Evolutionary conservation across 2,888 invertebrate genomes (phyloP).

Genomic region (Caenorhabditis sp.): DNA sequence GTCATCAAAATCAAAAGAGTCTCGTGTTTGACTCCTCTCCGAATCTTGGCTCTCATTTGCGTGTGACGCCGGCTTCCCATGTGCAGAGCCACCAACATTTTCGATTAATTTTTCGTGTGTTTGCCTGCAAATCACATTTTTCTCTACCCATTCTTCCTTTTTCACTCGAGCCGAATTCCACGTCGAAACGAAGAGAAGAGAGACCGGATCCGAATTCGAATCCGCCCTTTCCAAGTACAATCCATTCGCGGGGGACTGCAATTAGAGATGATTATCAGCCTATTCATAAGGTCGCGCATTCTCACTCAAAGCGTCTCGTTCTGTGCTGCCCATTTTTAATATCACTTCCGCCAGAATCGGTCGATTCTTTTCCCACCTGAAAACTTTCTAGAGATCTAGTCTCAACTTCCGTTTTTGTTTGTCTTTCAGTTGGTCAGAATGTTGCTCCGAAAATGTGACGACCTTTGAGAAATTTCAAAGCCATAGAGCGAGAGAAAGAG

Average conservation of each 20-base stretch:
- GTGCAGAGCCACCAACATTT: constrained; percentile 23
- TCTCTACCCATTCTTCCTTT: neutral
- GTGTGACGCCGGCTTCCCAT: constrained; percentile 33
- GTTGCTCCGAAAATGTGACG: too few species aligned
- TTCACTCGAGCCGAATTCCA: neutral
- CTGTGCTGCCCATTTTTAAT: neutral
- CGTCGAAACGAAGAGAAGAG: constrained; percentile 14
- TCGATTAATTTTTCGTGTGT: constrained; percentile 34
- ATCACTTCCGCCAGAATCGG: too few species aligned
- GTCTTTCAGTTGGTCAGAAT: too few species aligned
- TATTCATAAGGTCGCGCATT: constrained; percentile 19
- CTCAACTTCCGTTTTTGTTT: too few species aligned
- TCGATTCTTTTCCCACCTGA: too few species aligned
- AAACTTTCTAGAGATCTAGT: too few species aligned
- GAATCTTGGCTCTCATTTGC: constrained; percentile 23
- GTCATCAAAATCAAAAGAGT: too few species aligned
- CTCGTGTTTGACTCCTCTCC: too few species aligned
- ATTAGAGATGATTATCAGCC: constrained; percentile 13
- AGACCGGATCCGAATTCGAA: too few species aligned
- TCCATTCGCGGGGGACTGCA: neutral
- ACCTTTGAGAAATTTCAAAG: too few species aligned
- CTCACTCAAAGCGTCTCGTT: neutral
- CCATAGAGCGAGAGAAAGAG: too few species aligned
- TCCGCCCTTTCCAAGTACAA: neutral
- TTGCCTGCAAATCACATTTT: constrained; percentile 42